Evolutionary conservation across 2,888 invertebrate species (phyloP), one percentile per base, ranked within the genome.

Genomic region (Eristalis tenax): DNA sequence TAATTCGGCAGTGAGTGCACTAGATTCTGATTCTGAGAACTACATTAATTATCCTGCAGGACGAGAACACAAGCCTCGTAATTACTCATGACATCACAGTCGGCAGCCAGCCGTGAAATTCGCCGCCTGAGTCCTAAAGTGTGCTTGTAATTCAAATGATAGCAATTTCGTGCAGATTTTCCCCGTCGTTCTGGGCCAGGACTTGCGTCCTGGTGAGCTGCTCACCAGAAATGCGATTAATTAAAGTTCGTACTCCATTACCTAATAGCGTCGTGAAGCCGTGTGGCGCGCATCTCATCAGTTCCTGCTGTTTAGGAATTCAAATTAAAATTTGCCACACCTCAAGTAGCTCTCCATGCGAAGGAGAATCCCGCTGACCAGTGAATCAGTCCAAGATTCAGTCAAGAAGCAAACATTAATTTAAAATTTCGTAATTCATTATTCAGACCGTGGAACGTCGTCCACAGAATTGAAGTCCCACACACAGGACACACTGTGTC

Each of bases 41-140:
- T 68, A 68, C 50, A 56, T 68, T 68, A 68, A 68, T 70, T 70
- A 57, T 57, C 57, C 35, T 70, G 69, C 69, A 35, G 6, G 35
- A 35, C 22, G 1, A 4, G 68, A 32, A 32, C 56, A 18, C 56
- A 56, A 11, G 18, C 18, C 18, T 18, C 23, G 69, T 57, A 70
- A 70, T 70, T 70, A 57, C 69, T 70, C 57, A 57, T 35, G 23
- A 35, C 35, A 38, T 35, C 35, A 35, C 35, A 38, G 22, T 23
- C 8, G 35, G 35, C 23, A 35, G 23, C 69, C 35, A 35, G 22
- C 57, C 18, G 69, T 70, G 57, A 70, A 57, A 57, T 57, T 57
- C 57, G 3, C 35, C 18, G 13, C 1, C 26, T 26, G 38, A 0
- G 18, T 50, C 26, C 28, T 13, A 11, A 50, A 68, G 26, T 68